A percentile compares a stretch with the other conserved stretches of the same genome.
Conservation (phyloP, 2,113 vertebrate genomes). For the Corythornis madagascariensis region DNA sequence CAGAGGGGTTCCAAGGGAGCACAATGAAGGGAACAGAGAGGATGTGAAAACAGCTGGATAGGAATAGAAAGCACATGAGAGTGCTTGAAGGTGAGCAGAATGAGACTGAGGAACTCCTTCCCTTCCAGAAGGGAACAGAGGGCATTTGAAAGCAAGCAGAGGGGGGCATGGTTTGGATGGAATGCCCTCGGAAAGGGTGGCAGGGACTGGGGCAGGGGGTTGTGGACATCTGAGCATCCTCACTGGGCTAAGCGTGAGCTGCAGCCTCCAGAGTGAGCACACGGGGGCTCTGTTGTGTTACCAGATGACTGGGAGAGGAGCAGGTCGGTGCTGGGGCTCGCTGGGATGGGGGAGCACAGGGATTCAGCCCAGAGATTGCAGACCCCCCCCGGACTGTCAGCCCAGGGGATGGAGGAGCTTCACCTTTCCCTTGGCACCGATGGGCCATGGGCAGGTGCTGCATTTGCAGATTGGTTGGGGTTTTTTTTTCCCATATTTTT, state of each 20-base stretch:
- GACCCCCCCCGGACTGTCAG: neutral
- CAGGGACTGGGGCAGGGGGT: neutral
- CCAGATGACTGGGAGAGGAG: neutral
- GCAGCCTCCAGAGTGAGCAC: neutral
- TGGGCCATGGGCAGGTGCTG: too few species aligned
- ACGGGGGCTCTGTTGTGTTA: neutral
- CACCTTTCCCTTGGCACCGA: neutral
- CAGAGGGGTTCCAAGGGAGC: neutral
- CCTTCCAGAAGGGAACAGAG: neutral
- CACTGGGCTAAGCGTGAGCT: neutral
- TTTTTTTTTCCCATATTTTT: neutral
- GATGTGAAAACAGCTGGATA: neutral
- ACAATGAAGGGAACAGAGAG: neutral
- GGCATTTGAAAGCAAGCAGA: neutral
- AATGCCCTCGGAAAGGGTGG: neutral
- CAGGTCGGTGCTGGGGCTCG: neutral
- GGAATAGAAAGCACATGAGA: neutral
- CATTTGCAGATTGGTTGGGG: neutral
- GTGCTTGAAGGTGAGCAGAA: neutral
- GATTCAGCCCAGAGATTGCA: neutral
- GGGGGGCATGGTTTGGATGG: neutral
- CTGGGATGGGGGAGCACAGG: neutral
- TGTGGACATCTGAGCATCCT: neutral
- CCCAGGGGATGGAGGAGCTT: neutral
- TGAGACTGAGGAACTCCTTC: neutral